These are phyloP conservation scores for Epinephelus lanceolatus DNA, from an alignment of 2,113 vertebrate genomes.

Conservation along the genomic window DNA sequence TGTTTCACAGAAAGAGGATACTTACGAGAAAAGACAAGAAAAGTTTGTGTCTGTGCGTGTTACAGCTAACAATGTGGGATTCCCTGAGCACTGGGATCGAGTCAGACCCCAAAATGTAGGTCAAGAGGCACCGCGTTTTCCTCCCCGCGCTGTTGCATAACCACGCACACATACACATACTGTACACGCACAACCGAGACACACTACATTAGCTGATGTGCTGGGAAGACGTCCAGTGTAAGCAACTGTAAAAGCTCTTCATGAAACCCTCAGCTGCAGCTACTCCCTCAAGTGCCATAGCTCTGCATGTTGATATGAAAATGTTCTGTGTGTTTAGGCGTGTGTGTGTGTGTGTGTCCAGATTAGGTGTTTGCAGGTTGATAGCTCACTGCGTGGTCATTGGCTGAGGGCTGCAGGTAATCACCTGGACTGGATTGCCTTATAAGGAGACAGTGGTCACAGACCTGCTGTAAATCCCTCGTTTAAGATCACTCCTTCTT, in stretches of 20 bases:
- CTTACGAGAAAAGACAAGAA: background rate
- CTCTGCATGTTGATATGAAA: background rate
- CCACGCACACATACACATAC: slow-evolving; percentile 23
- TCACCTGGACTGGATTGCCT: slow-evolving; percentile 55
- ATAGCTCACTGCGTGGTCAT: slow-evolving; percentile 36
- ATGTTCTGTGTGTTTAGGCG: slow-evolving; percentile 10
- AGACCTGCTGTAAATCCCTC: slow-evolving; percentile 32
- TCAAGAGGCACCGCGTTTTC: slow-evolving; percentile 53
- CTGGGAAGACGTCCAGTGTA: slow-evolving; percentile 30
- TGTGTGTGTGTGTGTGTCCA: background rate
- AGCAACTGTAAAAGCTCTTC: slow-evolving; percentile 30
- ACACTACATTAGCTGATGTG: slow-evolving; percentile 11
- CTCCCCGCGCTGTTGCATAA: slow-evolving; percentile 65
- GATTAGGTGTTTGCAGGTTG: slow-evolving; percentile 30
- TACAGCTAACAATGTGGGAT: slow-evolving; percentile 48
- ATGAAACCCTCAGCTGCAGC: slow-evolving; percentile 3
- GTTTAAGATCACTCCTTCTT: background rate
- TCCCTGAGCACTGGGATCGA: slow-evolving; percentile 55
- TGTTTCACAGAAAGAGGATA: slow-evolving; percentile 1
- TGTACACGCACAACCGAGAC: background rate
- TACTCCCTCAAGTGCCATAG: background rate
- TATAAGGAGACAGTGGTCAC: slow-evolving; percentile 57
- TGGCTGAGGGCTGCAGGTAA: slow-evolving; percentile 63
- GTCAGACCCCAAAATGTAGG: slow-evolving; percentile 64
- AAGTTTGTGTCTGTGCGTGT: background rate